phyloP scores from a whole-genome alignment of 2,888 invertebrate genomes.

The Himalopsyche anomala region DNA sequence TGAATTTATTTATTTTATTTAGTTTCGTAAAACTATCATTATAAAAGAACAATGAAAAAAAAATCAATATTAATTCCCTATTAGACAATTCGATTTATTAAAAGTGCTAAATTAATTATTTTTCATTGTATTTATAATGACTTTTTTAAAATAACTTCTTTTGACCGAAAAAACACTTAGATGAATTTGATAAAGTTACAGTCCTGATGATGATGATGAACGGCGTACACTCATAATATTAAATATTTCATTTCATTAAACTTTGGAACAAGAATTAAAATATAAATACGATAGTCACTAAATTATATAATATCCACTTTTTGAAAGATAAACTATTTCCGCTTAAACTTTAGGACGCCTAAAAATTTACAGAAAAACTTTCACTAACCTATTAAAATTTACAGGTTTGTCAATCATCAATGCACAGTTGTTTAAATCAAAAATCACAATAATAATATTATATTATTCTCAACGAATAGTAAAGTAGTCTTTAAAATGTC shows the following conservation, averaged over 20 bases:
- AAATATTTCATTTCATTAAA: conserved; percentile 60
- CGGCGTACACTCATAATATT: conserved; percentile 9
- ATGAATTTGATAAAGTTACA: background rate
- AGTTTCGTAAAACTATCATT: no score
- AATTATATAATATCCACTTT: conserved; percentile 51
- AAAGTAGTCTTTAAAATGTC: conserved; percentile 45
- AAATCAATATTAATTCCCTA: no score
- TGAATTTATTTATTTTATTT: no score
- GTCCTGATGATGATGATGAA: background rate
- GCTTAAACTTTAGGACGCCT: conserved; percentile 50
- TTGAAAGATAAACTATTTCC: conserved; percentile 47
- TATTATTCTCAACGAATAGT: conserved; percentile 3
- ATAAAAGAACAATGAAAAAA: no score
- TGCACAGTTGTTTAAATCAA: conserved; percentile 12
- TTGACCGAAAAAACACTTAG: conserved; percentile 8
- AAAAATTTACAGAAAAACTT: conserved; percentile 58
- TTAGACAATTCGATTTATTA: no score
- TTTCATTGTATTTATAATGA: no score
- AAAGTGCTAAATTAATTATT: no score
- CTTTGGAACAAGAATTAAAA: conserved; percentile 66
- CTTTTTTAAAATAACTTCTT: no score
- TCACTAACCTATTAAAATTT: conserved; percentile 59
- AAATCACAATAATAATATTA: conserved; percentile 30
- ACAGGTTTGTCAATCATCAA: conserved; percentile 45
- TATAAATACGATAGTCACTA: conserved; percentile 56